Evolutionary conservation across 2,888 invertebrate species (phyloP), one percentile per base, ranked within the genome.

Genomic region (Netelia inedita): DNA sequence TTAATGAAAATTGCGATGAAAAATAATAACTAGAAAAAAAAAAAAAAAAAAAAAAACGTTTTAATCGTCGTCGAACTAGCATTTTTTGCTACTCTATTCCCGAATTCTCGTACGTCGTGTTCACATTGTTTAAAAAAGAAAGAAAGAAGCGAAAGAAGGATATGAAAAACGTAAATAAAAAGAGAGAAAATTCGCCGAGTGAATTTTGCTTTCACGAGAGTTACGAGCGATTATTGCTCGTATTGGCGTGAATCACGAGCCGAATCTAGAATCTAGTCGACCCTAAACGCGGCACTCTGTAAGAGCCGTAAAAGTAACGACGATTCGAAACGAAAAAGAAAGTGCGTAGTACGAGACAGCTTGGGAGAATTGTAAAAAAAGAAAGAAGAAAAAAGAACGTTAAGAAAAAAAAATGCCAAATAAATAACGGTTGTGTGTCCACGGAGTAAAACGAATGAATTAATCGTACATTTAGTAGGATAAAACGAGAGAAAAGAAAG

Each of bases 361-460:
- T 50, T 16, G 21, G 68, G 19, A 71, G 57, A 75, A 50, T 68
- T 66, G 75, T 71, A 76, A 79, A 81, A 82, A 80, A 19, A 10
- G 41, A 66, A 11, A 21, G 9, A 55, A 55, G 35, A 53, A 57
- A 66, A 71, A 59, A 50, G 79, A 50, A 83, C 3, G 28, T 19
- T 53, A 14, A 41, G 76, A 55, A 61, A 66, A 21, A 68, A 83
- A 76, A 57, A 84, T 83, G 86, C 83, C 85, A 85, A 85, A 85
- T 85, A 57, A 85, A 85, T 82, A 75, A 82, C 66, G 82, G 71
- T 85, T 82, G 85, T 79, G 85, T 82, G 82, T 72, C 71, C 75
- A 79, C 68, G 73, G 59, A 73, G 71, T 81, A 63, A 69, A 72
- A 63, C 72, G 72, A 79, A 82, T 79, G 74, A 85, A 75, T 82